phyloP scores from a whole-genome alignment of 2,797 vertebrate species.

The Sus cebifrons region DNA sequence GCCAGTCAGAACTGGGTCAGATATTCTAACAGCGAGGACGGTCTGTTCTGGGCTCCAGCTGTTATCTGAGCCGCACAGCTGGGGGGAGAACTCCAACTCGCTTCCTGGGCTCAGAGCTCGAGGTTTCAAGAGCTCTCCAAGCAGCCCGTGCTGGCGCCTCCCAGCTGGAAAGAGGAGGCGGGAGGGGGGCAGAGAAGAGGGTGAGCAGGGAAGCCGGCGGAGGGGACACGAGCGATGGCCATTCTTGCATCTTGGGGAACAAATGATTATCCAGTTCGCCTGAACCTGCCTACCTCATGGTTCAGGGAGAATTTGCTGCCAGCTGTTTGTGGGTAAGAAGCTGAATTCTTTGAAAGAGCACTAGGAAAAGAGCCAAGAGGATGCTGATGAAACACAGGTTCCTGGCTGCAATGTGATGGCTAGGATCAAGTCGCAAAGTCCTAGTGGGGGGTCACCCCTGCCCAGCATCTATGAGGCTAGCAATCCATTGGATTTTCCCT shows the following conservation, averaged over 20 bases:
- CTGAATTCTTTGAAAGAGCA: conserved; percentile 51
- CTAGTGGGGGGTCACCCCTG: neutral
- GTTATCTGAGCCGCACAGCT: conserved; percentile 83
- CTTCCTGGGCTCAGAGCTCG: conserved; percentile 60
- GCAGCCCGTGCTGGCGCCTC: conserved; percentile 46
- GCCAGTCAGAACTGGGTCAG: conserved; percentile 81
- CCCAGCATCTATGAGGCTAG: neutral
- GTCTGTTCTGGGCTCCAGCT: conserved; percentile 80
- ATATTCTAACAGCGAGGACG: conserved; percentile 77
- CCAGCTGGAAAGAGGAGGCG: neutral
- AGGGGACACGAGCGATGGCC: neutral
- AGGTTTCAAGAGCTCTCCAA: conserved; percentile 33
- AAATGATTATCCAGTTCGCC: neutral
- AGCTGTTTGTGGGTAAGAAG: conserved; percentile 18
- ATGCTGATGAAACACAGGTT: neutral
- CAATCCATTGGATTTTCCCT: neutral
- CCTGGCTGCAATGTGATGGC: neutral
- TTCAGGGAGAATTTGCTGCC: neutral
- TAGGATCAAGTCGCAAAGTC: neutral
- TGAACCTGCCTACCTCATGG: neutral
- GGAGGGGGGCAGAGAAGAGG: rapidly evolving
- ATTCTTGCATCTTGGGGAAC: neutral
- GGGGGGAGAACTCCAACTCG: conserved; percentile 60
- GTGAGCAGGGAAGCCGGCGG: neutral
- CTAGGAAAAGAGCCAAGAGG: neutral